Evolutionary conservation across 2,888 invertebrate genomes (phyloP).

Genomic region (Lepeophtheirus nordmannii): DNA sequence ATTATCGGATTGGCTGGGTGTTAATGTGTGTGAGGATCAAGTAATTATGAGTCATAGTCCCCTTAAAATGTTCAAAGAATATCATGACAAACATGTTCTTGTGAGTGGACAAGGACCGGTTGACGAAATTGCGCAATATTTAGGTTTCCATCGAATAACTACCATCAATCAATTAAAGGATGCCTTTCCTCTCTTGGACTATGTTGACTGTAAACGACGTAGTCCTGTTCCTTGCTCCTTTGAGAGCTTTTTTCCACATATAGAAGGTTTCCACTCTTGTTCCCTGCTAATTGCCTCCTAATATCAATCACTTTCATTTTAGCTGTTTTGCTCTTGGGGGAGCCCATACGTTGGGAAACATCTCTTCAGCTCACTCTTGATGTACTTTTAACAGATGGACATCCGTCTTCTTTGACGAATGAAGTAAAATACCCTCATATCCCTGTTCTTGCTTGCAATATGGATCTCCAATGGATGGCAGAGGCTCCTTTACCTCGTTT

Average conservation of each 20-base stretch:
- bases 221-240: slow-evolving; percentile 38
- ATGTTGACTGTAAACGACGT: slow-evolving; percentile 39
- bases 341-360: slow-evolving; percentile 49
- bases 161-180: slow-evolving; percentile 44
- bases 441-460: slow-evolving; percentile 50
- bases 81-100: slow-evolving; percentile 45
- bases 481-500: slow-evolving; percentile 47
- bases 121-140: slow-evolving; percentile 40
- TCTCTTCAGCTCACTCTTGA: slow-evolving; percentile 46
- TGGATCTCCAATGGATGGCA: slow-evolving; percentile 50
- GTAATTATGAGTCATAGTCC: slow-evolving; percentile 51
- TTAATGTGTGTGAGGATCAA: slow-evolving; percentile 30
- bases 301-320: background rate
- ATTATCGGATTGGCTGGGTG: slow-evolving; percentile 43
- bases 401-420: slow-evolving; percentile 33
- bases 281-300: too few relatives aligned
- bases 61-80: slow-evolving; percentile 43
- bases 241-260: slow-evolving; percentile 40
- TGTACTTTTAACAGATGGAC: slow-evolving; percentile 45
- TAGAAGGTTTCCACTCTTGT: slow-evolving; percentile 33
- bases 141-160: slow-evolving; percentile 46
- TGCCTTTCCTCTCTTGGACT: slow-evolving; percentile 46
- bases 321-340: slow-evolving; percentile 47
- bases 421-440: slow-evolving; percentile 44
- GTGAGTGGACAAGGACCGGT: slow-evolving; percentile 39